These are phyloP conservation scores for Zosterops pallidus DNA, from an alignment of 2,113 vertebrate genomes.

Conservation along the genomic window DNA sequence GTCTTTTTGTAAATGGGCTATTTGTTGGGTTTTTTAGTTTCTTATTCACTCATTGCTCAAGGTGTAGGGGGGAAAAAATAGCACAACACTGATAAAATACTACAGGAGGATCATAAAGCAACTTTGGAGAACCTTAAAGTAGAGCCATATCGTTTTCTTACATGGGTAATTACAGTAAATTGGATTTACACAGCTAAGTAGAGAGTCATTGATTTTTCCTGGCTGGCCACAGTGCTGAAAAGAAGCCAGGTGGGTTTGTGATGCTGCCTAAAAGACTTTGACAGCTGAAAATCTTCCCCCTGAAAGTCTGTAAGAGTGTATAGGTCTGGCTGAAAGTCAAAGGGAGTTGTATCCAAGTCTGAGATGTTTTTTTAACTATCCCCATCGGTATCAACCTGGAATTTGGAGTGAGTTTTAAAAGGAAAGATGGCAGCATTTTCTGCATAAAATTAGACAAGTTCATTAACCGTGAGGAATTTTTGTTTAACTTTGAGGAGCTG, in stretches of 20 bases:
- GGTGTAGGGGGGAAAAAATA: rapidly evolving
- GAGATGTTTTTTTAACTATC: slow-evolving; percentile 26
- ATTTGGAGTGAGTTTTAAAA: slow-evolving; percentile 42
- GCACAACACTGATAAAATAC: neutral
- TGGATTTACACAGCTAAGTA: slow-evolving; percentile 20
- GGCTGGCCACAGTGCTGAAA: neutral
- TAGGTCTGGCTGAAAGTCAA: slow-evolving; percentile 54
- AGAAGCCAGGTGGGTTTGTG: slow-evolving; percentile 36
- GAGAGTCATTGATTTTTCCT: slow-evolving; percentile 14
- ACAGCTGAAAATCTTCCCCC: neutral
- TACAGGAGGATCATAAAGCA: neutral
- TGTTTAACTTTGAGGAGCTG: slow-evolving; percentile 59
- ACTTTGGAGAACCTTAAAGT: neutral
- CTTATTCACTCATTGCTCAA: neutral
- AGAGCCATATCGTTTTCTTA: neutral
- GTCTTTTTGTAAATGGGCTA: neutral
- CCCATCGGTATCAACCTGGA: slow-evolving; percentile 26
- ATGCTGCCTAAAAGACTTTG: neutral
- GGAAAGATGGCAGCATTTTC: slow-evolving; percentile 27
- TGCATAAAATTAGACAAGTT: slow-evolving; percentile 72
- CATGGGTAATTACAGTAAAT: slow-evolving; percentile 17
- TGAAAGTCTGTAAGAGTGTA: neutral
- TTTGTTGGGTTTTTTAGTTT: neutral
- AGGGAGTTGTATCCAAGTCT: slow-evolving; percentile 1
- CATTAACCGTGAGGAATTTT: slow-evolving; percentile 54